phyloP scores from a whole-genome alignment of 2,888 invertebrate genomes.

The Tetragnatha montana region DNA sequence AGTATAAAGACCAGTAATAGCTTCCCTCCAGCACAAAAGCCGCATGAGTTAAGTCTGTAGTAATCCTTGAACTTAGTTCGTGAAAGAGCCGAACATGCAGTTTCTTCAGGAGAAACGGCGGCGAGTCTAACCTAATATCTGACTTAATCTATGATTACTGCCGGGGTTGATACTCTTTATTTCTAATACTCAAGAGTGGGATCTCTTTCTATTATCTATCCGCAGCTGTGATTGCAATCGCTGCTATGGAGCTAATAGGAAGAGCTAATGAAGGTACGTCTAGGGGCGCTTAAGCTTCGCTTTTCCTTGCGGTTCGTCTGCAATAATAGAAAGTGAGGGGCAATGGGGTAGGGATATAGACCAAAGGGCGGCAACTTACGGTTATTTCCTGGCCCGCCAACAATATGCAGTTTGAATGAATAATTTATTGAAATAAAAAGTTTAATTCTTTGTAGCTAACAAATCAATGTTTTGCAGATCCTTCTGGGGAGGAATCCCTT shows the following conservation, averaged over 20 bases:
- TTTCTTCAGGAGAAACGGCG: not conserved
- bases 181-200: slow-evolving; percentile 23
- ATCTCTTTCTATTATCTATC: slow-evolving; percentile 48
- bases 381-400: no score
- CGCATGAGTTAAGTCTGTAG: not conserved
- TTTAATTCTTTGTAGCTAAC: no score
- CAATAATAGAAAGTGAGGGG: not conserved
- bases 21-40: no score
- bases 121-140: slow-evolving; percentile 49
- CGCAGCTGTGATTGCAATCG: slow-evolving; percentile 46
- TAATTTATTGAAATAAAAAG: no score
- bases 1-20: no score
- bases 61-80: not conserved
- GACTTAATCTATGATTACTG: slow-evolving; percentile 61
- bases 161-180: slow-evolving; percentile 43
- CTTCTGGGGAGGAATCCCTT: no score
- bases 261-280: slow-evolving; percentile 46
- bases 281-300: slow-evolving; percentile 18
- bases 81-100: not conserved
- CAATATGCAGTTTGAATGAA: no score
- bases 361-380: no score
- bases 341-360: no score
- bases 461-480: no score
- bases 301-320: not conserved
- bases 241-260: slow-evolving; percentile 32